A percentile compares a stretch with the other conserved stretches of the same genome.
Evolutionary conservation across 2,113 vertebrate species (phyloP).

Genomic region (Rhabdomys dilectus): DNA sequence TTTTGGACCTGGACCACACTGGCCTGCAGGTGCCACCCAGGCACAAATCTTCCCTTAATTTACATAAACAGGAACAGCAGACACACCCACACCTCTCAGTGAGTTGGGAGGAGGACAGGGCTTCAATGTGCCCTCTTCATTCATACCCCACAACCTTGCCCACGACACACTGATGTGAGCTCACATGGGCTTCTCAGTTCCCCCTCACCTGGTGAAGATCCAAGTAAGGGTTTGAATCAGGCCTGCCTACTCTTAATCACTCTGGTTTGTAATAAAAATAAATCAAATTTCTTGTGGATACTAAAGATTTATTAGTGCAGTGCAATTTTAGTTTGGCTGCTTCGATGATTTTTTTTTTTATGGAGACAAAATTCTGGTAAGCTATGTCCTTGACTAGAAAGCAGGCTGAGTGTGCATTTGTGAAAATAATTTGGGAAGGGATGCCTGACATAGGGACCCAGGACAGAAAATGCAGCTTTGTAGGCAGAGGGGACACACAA

Average conservation of each 20-base stretch:
- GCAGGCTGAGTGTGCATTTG: too few species aligned
- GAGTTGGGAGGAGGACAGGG: not conserved
- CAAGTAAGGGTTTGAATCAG: not conserved
- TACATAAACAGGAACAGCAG: not conserved
- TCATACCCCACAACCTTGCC: not conserved
- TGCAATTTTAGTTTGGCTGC: not conserved
- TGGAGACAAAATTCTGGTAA: not conserved
- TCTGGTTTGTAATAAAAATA: not conserved
- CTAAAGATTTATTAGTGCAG: not conserved
- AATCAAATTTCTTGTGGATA: not conserved
- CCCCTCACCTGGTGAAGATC: not conserved
- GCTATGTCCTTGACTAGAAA: not conserved
- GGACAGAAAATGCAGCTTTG: not conserved
- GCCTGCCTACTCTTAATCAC: not conserved
- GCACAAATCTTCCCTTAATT: constrained; percentile 3
- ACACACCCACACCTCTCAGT: not conserved
- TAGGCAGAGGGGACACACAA: not conserved
- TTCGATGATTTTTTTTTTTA: not conserved
- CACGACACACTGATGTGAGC: rapidly evolving
- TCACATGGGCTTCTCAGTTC: not conserved
- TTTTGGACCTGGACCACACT: not conserved
- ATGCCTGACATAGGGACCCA: not conserved
- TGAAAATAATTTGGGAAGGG: not conserved
- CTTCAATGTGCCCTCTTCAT: not conserved
- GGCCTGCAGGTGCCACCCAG: not conserved